Conservation (phyloP, 2,888 invertebrate genomes). For the Drosophila demipolita region DNA sequence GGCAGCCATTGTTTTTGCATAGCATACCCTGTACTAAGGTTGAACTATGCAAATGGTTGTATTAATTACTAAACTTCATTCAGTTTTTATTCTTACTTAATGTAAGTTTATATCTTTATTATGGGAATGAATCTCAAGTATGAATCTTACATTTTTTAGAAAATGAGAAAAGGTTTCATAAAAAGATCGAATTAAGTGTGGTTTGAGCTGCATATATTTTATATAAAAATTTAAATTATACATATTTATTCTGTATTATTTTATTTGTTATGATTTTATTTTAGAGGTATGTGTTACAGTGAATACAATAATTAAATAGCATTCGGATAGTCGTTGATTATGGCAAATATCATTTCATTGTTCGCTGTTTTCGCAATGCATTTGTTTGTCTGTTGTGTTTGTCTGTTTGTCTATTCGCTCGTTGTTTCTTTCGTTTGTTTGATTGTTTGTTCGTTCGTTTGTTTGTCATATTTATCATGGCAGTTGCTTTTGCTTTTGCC, state of each 20-base stretch:
- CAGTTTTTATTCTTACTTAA: not conserved
- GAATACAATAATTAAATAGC: slow-evolving; percentile 1
- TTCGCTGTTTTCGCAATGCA: slow-evolving; percentile 65
- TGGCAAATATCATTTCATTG: slow-evolving; percentile 5
- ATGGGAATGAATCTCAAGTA: too few relatives aligned
- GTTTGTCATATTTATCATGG: slow-evolving; percentile 80
- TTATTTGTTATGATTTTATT: not conserved
- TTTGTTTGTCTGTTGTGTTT: slow-evolving; percentile 59
- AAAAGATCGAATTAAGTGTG: not conserved
- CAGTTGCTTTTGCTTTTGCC: slow-evolving; percentile 67
- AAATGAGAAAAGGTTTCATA: not conserved
- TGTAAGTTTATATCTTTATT: too few relatives aligned
- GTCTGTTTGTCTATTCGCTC: slow-evolving; percentile 51
- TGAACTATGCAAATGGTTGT: slow-evolving; percentile 14
- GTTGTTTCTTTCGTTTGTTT: slow-evolving; percentile 58
- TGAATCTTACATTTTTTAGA: not conserved
- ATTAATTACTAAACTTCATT: not conserved
- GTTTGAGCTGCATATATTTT: not conserved
- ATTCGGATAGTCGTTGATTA: slow-evolving; percentile 20
- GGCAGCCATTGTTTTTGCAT: slow-evolving; percentile 67
- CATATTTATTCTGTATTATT: too few relatives aligned
- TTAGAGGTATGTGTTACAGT: not conserved
- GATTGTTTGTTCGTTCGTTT: slow-evolving; percentile 50
- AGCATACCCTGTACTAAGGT: slow-evolving; percentile 51
- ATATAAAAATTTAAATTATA: not conserved